Conservation (phyloP, 2,797 vertebrate genomes). For the Sebastes wilsoni region DNA sequence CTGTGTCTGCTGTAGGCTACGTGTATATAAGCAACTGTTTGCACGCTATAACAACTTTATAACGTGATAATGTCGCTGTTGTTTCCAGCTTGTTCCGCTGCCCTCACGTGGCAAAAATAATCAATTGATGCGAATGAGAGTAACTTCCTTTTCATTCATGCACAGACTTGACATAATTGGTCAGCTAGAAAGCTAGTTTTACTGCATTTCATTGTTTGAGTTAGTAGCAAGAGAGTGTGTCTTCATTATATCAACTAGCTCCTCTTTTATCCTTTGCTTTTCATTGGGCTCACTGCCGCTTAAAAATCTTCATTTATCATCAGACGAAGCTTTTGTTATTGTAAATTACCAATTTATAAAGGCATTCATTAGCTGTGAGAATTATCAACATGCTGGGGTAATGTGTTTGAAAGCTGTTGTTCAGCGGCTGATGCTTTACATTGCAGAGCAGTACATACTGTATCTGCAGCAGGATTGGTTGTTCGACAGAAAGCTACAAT, state of each 20-base stretch:
- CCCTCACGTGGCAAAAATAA: not conserved
- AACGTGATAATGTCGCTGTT: no score
- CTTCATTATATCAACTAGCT: not conserved
- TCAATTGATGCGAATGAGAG: no score
- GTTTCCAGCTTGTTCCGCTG: no score
- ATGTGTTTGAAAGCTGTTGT: constrained; percentile 20
- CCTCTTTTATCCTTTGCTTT: constrained; percentile 4
- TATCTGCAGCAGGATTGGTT: not conserved
- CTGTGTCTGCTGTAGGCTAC: no score
- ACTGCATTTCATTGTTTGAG: not conserved
- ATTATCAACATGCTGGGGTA: constrained; percentile 9
- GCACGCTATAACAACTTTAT: no score
- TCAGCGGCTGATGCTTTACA: not conserved
- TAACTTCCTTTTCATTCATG: not conserved
- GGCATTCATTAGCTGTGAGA: constrained; percentile 10
- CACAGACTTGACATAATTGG: not conserved
- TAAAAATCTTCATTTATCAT: constrained; percentile 4
- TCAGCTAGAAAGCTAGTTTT: not conserved
- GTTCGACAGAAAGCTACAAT: not conserved
- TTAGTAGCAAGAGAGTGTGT: not conserved
- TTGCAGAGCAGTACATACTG: not conserved
- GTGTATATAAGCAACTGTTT: no score
- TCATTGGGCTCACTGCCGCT: not conserved
- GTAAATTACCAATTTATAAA: constrained; percentile 21
- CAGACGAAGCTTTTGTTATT: constrained; percentile 15